Percentiles rank a stretch among this genome's conserved stretches.
Conservation (phyloP, 2,113 vertebrate genomes). For the Strix uralensis region DNA sequence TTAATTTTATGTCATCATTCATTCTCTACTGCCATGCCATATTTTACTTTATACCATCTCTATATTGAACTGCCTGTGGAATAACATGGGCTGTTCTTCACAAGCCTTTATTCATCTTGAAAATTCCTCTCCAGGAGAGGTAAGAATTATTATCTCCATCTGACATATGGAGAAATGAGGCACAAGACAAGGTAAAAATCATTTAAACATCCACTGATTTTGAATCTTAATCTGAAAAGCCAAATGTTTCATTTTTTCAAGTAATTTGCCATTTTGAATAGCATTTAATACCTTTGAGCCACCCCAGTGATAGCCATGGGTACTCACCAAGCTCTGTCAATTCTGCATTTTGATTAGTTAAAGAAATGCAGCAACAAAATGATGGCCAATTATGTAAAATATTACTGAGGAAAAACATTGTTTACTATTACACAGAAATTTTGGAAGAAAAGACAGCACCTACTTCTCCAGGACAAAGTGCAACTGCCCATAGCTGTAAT, state of each 20-base stretch:
- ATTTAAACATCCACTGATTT: neutral
- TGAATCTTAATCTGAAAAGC: neutral
- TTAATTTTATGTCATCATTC: neutral
- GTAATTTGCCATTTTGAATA: neutral
- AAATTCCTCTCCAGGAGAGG: neutral
- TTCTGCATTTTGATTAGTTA: neutral
- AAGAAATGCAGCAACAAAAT: neutral
- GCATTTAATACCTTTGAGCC: neutral
- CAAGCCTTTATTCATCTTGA: neutral
- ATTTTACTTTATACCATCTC: neutral
- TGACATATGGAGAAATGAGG: neutral
- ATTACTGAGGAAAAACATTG: neutral
- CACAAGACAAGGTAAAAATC: neutral
- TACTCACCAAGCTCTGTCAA: neutral
- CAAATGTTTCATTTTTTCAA: neutral
- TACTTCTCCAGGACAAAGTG: neutral
- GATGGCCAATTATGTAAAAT: neutral
- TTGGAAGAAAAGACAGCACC: neutral
- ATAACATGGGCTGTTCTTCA: neutral
- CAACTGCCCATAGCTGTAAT: neutral
- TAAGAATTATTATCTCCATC: neutral
- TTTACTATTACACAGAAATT: neutral
- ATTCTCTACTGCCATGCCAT: neutral
- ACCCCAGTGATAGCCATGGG: neutral
- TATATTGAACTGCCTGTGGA: neutral